Evolutionary conservation across 2,888 invertebrate species (phyloP), one percentile per base, ranked within the genome.

Genomic region (Chouioia cunea): DNA sequence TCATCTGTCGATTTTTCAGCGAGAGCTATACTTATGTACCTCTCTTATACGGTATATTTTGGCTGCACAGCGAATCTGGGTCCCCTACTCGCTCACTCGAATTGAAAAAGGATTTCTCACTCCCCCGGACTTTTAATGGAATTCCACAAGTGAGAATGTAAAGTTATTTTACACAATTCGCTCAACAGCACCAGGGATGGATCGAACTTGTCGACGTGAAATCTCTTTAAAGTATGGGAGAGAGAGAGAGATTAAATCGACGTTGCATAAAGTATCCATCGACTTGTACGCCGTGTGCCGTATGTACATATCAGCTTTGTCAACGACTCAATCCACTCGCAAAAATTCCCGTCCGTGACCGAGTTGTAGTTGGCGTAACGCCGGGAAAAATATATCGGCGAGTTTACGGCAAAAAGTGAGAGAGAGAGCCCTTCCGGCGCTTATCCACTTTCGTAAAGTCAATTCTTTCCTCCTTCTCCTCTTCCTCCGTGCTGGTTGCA

Each of bases 1-100:
- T 79, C 82, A 82, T 83, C 83, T 82, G 82, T 75, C 77, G 73
- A 73, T 73, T 76, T 77, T 76, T 68, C 73, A 36, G 36, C 6
- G 6, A 10, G 36, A 36, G 36, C 67, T 54, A 50, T 66, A 54
- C 60, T 54, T 58, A 20, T 50, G n/a, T 56, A n/a, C 57, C 10
- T 47, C 27, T n/a, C 48, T 27, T n/a, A n/a, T n/a, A n/a, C n/a
- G n/a, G 12, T 48, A 15, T 47, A 57, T 56, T 60, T 60, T 54
- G 54, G 47, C 60, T 43, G 60, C n/a, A 12, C 6, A 20, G 56
- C 48, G 27, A 57, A 20, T 62, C 47, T 62, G 20, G 62, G 18
- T 22, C 63, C 27, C 58, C 18, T 43, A 43, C 63, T 20, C 12
- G 50, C 65, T 2, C 53, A 10, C 36, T 36, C 36, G 36, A 36